Evolutionary conservation across 2,888 invertebrate genomes (phyloP).

Genomic region (Endomychus coccineus): DNA sequence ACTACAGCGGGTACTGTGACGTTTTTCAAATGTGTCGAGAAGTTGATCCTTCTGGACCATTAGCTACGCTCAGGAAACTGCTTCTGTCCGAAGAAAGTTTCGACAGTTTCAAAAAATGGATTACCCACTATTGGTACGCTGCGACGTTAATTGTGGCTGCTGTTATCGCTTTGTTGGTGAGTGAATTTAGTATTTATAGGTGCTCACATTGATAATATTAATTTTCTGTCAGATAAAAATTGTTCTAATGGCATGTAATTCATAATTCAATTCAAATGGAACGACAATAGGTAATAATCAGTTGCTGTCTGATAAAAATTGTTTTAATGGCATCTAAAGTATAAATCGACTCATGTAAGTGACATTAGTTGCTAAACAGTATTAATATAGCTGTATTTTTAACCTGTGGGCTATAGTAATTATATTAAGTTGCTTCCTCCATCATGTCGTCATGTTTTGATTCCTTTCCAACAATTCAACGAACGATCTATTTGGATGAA

Average conservation of each 20-base stretch:
- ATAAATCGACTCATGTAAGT: no score
- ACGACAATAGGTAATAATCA: no score
- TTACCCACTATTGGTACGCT: slow-evolving; percentile 86
- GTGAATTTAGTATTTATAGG: slow-evolving; percentile 43
- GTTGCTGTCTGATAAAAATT: no score
- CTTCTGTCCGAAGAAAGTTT: slow-evolving; percentile 84
- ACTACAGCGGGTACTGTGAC: slow-evolving; percentile 80
- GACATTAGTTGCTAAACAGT: no score
- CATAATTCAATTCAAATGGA: no score
- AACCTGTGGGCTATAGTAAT: no score
- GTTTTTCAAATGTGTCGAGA: slow-evolving; percentile 75
- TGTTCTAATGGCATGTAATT: slow-evolving; percentile 16
- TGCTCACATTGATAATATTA: background rate
- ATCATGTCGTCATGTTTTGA: no score
- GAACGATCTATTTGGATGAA: no score
- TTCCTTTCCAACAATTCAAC: no score
- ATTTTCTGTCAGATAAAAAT: slow-evolving; percentile 27
- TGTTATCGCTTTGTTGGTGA: slow-evolving; percentile 74
- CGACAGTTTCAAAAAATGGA: slow-evolving; percentile 80
- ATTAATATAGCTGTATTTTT: no score
- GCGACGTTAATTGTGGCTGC: slow-evolving; percentile 68
- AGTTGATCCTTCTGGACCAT: slow-evolving; percentile 87
- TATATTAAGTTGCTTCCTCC: no score
- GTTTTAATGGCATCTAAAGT: no score
- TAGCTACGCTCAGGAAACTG: slow-evolving; percentile 80